Percentiles rank a stretch among this genome's conserved stretches.
Conservation (phyloP, 2,888 invertebrate genomes). For the Apoda limacodes region DNA sequence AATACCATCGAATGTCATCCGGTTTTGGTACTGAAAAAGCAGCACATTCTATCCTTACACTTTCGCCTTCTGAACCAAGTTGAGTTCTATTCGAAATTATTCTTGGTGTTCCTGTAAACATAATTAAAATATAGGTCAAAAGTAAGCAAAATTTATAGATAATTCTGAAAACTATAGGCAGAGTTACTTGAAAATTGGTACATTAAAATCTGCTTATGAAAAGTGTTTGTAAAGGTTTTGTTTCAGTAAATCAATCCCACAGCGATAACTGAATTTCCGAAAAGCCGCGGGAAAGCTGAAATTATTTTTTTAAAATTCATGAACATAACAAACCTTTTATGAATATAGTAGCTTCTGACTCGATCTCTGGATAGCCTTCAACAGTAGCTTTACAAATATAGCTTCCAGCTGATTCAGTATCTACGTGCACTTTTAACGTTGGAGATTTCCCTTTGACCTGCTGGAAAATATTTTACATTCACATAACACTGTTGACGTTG, state of each 20-base stretch:
- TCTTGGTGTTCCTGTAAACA: conserved; percentile 79
- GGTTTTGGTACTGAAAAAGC: conserved; percentile 91
- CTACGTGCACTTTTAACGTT: conserved; percentile 82
- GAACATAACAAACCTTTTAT: too few species aligned
- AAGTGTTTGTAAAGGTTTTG: too few species aligned
- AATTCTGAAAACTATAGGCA: too few species aligned
- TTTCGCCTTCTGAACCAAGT: conserved; percentile 83
- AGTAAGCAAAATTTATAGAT: too few species aligned
- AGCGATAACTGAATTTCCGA: too few species aligned
- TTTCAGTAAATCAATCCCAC: too few species aligned
- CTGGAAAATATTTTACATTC: conserved; percentile 78
- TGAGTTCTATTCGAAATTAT: conserved; percentile 86
- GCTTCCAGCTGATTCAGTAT: conserved; percentile 82
- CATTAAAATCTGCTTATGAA: too few species aligned
- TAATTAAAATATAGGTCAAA: too few species aligned
- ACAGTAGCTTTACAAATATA: conserved; percentile 93
- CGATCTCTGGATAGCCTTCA: conserved; percentile 87
- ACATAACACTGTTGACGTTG: conserved; percentile 14
- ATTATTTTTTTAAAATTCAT: conserved; percentile 1
- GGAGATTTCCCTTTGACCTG: conserved; percentile 81
- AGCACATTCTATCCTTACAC: conserved; percentile 85
- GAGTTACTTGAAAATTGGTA: too few species aligned
- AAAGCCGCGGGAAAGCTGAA: too few species aligned
- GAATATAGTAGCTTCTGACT: conserved; percentile 82
- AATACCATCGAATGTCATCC: conserved; percentile 87